Percentiles rank a stretch among this genome's conserved stretches.
Conservation (phyloP, 2,113 vertebrate species). For the Agelaius tricolor region DNA sequence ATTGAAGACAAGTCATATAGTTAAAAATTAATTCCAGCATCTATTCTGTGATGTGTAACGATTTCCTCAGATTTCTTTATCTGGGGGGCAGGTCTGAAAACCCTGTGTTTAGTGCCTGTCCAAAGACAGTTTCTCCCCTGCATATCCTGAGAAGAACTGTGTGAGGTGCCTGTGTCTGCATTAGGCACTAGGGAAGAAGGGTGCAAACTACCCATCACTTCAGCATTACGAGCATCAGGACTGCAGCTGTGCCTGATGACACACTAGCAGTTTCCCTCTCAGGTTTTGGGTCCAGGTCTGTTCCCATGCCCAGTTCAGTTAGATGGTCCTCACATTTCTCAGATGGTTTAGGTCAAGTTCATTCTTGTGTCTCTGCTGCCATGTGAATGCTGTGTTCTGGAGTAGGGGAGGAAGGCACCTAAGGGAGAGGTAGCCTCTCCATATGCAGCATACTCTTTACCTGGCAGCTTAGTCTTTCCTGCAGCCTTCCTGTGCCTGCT, state of each 20-base stretch:
- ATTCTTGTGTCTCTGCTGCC: not conserved
- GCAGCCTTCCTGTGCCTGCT: not conserved
- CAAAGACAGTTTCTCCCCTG: not conserved
- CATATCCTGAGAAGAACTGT: not conserved
- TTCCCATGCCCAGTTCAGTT: not conserved
- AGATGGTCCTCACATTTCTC: not conserved
- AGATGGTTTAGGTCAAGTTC: not conserved
- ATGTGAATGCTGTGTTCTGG: not conserved
- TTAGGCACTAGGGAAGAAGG: not conserved
- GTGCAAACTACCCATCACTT: rapidly evolving
- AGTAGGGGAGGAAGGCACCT: not conserved
- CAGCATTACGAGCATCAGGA: not conserved
- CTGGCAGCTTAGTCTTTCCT: not conserved
- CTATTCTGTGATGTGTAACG: not conserved
- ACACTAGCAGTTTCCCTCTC: not conserved
- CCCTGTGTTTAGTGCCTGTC: not conserved
- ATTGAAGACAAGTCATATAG: not conserved
- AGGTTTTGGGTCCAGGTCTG: not conserved
- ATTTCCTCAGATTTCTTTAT: not conserved
- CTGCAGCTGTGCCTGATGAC: not conserved
- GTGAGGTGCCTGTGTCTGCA: not conserved
- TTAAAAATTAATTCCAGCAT: not conserved
- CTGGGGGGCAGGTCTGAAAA: not conserved
- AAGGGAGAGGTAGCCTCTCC: not conserved
- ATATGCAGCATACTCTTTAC: not conserved